phyloP scores from a whole-genome alignment of 2,113 vertebrate species.

The Anser brachyrhynchus region DNA sequence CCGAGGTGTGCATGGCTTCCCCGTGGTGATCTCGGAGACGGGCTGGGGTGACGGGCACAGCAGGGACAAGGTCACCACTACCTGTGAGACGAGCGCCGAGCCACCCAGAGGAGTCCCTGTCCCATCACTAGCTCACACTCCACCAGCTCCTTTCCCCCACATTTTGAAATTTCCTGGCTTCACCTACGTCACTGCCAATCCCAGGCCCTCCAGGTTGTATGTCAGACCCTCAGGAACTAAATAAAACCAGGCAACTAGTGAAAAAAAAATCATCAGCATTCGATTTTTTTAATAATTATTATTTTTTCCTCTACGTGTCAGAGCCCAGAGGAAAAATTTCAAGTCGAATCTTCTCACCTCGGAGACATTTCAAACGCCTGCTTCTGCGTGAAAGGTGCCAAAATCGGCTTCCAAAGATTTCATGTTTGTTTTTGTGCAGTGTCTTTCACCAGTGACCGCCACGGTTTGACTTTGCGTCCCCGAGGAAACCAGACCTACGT shows the following conservation, averaged over 20 bases:
- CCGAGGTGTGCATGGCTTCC: background rate
- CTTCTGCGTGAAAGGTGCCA: background rate
- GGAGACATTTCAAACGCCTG: background rate
- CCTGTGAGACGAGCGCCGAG: background rate
- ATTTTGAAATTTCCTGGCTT: fast-evolving
- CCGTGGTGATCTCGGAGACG: background rate
- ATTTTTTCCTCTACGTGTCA: background rate
- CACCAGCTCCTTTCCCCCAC: background rate
- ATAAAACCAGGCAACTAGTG: background rate
- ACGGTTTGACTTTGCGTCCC: background rate
- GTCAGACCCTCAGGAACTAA: background rate
- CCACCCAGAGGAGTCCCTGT: background rate
- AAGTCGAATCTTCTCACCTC: background rate
- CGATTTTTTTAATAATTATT: background rate
- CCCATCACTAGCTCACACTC: background rate
- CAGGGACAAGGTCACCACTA: background rate
- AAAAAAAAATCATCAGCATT: background rate
- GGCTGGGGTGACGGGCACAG: background rate
- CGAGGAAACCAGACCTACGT: fast-evolving
- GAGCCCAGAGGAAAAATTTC: background rate
- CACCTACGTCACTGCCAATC: fast-evolving
- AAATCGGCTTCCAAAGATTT: background rate
- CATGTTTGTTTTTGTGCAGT: background rate
- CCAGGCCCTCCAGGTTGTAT: background rate
- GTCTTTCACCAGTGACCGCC: background rate